A percentile compares a stretch with the other conserved stretches of the same genome.
These are phyloP conservation scores for Decapterus maruadsi DNA, from an alignment of 2,797 vertebrate genomes.

Conservation along the genomic window DNA sequence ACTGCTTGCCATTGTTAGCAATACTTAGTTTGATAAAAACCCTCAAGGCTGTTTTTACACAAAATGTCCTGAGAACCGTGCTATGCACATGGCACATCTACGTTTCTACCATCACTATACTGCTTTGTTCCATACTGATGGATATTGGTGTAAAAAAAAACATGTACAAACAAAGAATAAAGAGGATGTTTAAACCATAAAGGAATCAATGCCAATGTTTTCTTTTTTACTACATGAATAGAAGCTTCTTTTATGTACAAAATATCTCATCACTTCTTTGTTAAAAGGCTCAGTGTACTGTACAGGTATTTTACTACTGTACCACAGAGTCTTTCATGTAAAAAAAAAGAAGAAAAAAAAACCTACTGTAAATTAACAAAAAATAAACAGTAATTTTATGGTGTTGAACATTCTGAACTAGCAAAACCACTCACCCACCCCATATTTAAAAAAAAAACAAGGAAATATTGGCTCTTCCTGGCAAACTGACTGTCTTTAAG, in stretches of 20 bases:
- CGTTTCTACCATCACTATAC: no score
- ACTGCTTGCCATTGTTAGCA: no score
- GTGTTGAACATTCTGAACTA: constrained; percentile 3
- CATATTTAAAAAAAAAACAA: neutral
- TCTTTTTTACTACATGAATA: neutral
- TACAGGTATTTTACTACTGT: neutral
- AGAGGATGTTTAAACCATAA: no score
- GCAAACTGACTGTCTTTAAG: constrained; percentile 2
- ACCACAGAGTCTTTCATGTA: neutral
- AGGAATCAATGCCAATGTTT: no score
- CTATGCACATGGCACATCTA: no score
- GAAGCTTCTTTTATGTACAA: neutral
- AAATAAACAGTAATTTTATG: neutral
- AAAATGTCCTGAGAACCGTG: no score
- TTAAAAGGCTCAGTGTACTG: neutral
- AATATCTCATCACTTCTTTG: neutral
- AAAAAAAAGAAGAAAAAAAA: neutral
- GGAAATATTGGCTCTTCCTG: constrained; percentile 29
- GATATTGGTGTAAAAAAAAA: no score
- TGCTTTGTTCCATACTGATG: no score
- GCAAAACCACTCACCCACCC: constrained; percentile 7
- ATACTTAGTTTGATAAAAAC: no score
- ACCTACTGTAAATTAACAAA: no score
- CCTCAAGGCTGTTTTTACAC: no score
- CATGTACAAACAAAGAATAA: no score